Evolutionary conservation across 2,797 vertebrate genomes (phyloP).

Genomic region (Pseudocheirus occidentalis): DNA sequence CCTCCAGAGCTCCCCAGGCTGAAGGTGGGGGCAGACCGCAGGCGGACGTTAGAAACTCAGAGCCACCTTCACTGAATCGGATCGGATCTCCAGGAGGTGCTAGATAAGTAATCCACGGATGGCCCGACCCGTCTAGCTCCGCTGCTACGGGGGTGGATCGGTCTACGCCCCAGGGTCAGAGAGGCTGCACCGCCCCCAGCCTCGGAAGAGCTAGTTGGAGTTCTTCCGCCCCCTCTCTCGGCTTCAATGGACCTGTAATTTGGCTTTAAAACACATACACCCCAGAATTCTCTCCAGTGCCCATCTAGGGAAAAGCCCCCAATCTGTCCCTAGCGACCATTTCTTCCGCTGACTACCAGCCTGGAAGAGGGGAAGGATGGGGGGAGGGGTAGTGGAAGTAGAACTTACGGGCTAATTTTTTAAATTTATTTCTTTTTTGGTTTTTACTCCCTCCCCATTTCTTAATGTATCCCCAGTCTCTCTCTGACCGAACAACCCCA

Average conservation of each 20-base stretch:
- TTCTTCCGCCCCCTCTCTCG: not conserved
- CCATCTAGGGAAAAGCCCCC: not conserved
- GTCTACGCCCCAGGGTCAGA: not conserved
- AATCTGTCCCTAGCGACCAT: not conserved
- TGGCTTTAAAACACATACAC: not conserved
- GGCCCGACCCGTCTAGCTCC: rapidly evolving
- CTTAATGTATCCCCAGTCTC: not conserved
- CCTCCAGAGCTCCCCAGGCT: not conserved
- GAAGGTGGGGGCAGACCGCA: not conserved
- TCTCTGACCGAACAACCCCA: not conserved
- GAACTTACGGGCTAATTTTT: not conserved
- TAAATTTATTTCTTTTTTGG: not conserved
- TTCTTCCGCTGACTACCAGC: not conserved
- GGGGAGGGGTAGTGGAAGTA: not conserved
- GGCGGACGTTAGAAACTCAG: not conserved
- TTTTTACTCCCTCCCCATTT: not conserved
- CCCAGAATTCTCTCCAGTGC: not conserved
- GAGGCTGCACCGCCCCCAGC: not conserved
- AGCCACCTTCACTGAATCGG: not conserved
- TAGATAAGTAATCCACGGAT: not conserved
- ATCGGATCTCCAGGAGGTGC: not conserved
- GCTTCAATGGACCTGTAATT: not conserved
- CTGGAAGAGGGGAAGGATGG: not conserved
- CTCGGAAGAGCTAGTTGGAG: too few species aligned
- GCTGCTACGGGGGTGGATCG: rapidly evolving